A percentile compares a stretch with the other conserved stretches of the same genome.
Conservation (phyloP, 2,888 invertebrate species). For the Aproaerema taeniolella region DNA sequence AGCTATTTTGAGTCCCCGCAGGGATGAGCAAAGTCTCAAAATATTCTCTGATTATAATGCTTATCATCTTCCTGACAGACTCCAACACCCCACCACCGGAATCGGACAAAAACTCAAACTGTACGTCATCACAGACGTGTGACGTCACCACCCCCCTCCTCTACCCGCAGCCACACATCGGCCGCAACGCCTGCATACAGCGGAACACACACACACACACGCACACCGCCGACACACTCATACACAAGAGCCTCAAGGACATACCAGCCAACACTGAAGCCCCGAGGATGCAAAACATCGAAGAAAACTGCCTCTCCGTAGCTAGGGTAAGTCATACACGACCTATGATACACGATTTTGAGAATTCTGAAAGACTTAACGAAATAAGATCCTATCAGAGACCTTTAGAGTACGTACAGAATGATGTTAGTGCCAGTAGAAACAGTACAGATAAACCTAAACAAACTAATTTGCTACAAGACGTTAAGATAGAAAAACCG, state of each 20-base stretch:
- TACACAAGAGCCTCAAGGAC: constrained; percentile 82
- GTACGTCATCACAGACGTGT: constrained; percentile 36
- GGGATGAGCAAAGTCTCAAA: too few species aligned
- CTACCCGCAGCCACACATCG: constrained; percentile 86
- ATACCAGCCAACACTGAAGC: constrained; percentile 33
- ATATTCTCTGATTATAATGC: too few species aligned
- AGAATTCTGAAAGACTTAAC: constrained; percentile 44
- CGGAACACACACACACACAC: constrained; percentile 79
- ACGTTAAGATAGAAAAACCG: constrained; percentile 50
- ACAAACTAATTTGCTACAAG: constrained; percentile 60
- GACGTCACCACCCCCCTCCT: constrained; percentile 74
- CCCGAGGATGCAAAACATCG: constrained; percentile 30
- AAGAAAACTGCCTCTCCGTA: constrained; percentile 54
- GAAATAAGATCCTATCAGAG: constrained; percentile 61
- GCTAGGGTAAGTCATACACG: constrained; percentile 41
- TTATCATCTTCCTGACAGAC: too few species aligned
- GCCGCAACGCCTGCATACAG: constrained; percentile 92
- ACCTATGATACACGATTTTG: constrained; percentile 29
- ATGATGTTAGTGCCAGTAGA: constrained; percentile 76
- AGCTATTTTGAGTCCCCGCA: too few species aligned
- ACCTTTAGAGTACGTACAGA: constrained; percentile 82
- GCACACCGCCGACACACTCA: constrained; percentile 69
- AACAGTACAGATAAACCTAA: constrained; percentile 57
- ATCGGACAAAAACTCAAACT: constrained; percentile 58
- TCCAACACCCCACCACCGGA: constrained; percentile 34